A percentile compares a stretch with the other conserved stretches of the same genome.
phyloP scores from a whole-genome alignment of 2,797 vertebrate genomes.

The Emydoidea blandingii region DNA sequence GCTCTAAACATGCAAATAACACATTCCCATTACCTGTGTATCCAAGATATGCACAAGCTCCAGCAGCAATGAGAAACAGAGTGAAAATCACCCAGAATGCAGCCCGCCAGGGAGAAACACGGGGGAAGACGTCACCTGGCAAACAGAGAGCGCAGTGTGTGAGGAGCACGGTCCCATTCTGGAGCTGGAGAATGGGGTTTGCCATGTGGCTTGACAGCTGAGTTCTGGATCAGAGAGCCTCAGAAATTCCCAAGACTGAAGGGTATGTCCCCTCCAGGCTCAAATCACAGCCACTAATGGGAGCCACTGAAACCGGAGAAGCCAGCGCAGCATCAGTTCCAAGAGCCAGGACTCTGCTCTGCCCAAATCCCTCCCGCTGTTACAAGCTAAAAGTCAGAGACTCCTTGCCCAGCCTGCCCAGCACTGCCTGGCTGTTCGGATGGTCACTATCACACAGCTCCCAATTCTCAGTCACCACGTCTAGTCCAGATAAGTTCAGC shows the following conservation, averaged over 20 bases:
- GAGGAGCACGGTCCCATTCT: not conserved
- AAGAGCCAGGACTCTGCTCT: not conserved
- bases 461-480: not conserved
- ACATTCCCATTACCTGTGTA: not conserved
- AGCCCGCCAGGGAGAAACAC: not conserved
- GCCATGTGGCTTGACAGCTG: not conserved
- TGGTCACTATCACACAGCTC: not conserved
- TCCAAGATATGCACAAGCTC: not conserved
- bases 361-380: not conserved
- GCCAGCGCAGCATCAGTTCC: not conserved
- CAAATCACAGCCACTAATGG: not conserved
- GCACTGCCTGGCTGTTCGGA: no score
- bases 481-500: not conserved
- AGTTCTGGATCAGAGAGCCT: not conserved
- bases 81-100: not conserved
- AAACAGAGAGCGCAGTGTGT: not conserved
- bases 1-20: not conserved
- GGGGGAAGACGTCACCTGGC: not conserved
- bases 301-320: not conserved
- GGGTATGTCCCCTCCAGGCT: not conserved
- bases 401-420: no score
- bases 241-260: not conserved
- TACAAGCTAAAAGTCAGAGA: not conserved
- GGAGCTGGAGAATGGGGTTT: not conserved
- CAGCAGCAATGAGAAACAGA: not conserved